Conservation (phyloP, 2,113 vertebrate genomes). For the Cavia aperea region DNA sequence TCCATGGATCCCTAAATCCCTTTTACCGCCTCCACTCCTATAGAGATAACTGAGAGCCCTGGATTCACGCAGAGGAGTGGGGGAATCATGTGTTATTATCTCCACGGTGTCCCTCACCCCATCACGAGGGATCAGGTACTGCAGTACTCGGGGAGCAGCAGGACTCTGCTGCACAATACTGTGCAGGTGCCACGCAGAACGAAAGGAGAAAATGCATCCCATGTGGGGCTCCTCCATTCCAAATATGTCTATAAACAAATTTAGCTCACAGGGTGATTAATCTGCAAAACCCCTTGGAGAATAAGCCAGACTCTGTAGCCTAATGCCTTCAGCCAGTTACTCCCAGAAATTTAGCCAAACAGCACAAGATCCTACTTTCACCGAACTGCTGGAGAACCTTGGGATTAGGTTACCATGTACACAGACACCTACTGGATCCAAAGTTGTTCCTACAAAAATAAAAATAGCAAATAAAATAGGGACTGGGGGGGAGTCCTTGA, state of each 20-base stretch:
- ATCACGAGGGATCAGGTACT: not conserved
- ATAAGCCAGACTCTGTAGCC: constrained; percentile 46
- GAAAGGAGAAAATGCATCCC: constrained; percentile 27
- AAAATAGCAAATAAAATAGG: not conserved
- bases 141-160: not conserved
- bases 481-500: not conserved
- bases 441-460: not conserved
- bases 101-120: not conserved
- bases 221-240: constrained; percentile 43
- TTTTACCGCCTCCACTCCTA: not conserved
- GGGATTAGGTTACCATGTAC: not conserved
- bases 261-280: constrained; percentile 69
- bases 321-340: constrained; percentile 66
- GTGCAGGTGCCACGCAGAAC: constrained; percentile 50
- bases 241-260: constrained; percentile 69
- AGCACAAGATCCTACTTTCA: constrained; percentile 43
- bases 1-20: not conserved
- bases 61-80: not conserved
- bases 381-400: constrained; percentile 20
- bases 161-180: not conserved
- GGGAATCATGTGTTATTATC: not conserved
- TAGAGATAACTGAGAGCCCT: not conserved
- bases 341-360: constrained; percentile 64
- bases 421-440: not conserved
- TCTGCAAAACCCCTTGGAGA: constrained; percentile 63